Conservation (phyloP, 2,113 vertebrate genomes). For the Anas platyrhynchos region DNA sequence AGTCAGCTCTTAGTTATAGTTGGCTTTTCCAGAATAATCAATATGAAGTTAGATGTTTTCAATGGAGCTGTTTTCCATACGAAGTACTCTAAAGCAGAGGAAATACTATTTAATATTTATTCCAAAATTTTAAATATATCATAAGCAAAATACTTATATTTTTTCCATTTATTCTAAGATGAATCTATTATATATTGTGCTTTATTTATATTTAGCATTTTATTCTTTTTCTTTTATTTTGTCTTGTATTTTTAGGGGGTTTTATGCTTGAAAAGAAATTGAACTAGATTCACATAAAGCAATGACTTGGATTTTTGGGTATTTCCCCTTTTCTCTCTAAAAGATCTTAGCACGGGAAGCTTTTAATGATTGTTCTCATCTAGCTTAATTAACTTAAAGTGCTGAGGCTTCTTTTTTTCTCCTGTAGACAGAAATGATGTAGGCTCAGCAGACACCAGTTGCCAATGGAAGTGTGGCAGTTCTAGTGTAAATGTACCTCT, state of each 20-base stretch:
- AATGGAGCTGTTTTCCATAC: not conserved
- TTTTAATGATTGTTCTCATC: not conserved
- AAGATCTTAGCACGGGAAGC: not conserved
- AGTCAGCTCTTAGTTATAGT: not conserved
- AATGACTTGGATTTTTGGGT: not conserved
- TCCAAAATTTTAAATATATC: not conserved
- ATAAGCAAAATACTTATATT: not conserved
- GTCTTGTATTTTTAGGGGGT: not conserved
- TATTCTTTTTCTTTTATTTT: not conserved
- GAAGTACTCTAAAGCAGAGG: not conserved
- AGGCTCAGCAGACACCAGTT: not conserved
- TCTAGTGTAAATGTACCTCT: not conserved
- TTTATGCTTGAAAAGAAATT: not conserved
- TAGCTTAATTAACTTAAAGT: not conserved
- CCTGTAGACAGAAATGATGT: not conserved
- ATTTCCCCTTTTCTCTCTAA: not conserved
- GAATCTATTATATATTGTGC: not conserved
- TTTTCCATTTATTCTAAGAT: not conserved
- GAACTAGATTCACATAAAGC: not conserved
- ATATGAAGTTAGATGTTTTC: not conserved
- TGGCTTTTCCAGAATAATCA: not conserved
- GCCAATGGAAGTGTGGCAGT: not conserved
- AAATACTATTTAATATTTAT: not conserved
- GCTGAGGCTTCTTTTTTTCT: not conserved
- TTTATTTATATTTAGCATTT: not conserved